Evolutionary conservation across 2,888 invertebrate genomes (phyloP).

Genomic region (Drosophila silvestris): DNA sequence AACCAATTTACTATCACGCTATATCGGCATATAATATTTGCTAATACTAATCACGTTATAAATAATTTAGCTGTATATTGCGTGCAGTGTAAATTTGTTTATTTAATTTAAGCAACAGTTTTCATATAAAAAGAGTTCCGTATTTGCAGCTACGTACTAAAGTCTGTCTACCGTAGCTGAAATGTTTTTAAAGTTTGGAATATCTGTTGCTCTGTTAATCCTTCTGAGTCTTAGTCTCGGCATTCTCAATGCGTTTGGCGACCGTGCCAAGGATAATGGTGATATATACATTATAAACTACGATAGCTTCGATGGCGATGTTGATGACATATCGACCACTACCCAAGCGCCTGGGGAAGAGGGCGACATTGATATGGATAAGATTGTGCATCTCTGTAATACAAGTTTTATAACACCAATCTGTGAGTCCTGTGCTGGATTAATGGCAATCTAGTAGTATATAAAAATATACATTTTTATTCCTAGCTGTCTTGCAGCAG

Average conservation of each 20-base stretch:
- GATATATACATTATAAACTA: slow-evolving; percentile 75
- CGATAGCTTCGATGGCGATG: slow-evolving; percentile 65
- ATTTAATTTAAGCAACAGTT: neutral
- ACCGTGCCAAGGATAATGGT: slow-evolving; percentile 78
- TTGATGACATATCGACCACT: slow-evolving; percentile 58
- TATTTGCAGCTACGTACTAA: neutral
- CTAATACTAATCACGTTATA: slow-evolving; percentile 12
- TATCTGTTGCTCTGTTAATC: slow-evolving; percentile 12
- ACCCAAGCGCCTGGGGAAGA: slow-evolving; percentile 33
- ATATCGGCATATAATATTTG: slow-evolving; percentile 35
- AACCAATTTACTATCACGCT: slow-evolving; percentile 45
- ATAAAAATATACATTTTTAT: neutral
- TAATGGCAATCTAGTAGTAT: too few species aligned
- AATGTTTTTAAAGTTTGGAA: slow-evolving; percentile 39
- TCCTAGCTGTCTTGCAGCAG: slow-evolving; percentile 85
- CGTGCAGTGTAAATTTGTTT: slow-evolving; percentile 38
- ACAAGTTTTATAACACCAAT: slow-evolving; percentile 86
- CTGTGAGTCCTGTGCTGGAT: slow-evolving; percentile 82
- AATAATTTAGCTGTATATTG: slow-evolving; percentile 41
- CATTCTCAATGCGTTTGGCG: slow-evolving; percentile 24
- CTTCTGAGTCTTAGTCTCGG: slow-evolving; percentile 23
- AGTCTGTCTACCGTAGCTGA: slow-evolving; percentile 23
- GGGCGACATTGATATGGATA: slow-evolving; percentile 82
- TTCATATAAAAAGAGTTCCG: slow-evolving; percentile 41
- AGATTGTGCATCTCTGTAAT: slow-evolving; percentile 86